A percentile compares a stretch with the other conserved stretches of the same genome.
phyloP scores from a whole-genome alignment of 2,888 invertebrate genomes.

The Creontiades dilutus region DNA sequence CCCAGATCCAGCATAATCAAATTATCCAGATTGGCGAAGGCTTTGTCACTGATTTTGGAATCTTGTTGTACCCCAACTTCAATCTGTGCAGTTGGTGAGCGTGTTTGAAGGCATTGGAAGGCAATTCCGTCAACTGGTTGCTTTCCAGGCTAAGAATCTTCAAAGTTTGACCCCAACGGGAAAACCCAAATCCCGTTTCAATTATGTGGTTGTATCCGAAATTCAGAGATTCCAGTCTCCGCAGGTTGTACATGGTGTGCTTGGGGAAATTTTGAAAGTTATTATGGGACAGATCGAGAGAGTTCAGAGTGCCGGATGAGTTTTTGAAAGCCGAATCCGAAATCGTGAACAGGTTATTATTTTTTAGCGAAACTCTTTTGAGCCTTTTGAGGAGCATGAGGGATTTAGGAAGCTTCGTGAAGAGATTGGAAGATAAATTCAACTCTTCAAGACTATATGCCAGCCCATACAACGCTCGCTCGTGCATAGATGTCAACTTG shows the following conservation, averaged over 20 bases:
- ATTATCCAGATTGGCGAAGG: slow-evolving; percentile 87
- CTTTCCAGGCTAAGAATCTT: slow-evolving; percentile 90
- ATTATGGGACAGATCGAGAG: slow-evolving; percentile 89
- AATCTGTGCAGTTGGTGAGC: slow-evolving; percentile 90
- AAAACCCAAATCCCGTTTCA: slow-evolving; percentile 83
- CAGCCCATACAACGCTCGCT: slow-evolving; percentile 86
- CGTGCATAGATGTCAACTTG: slow-evolving; percentile 79
- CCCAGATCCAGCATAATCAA: slow-evolving; percentile 91
- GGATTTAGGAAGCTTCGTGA: slow-evolving; percentile 85
- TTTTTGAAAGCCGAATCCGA: slow-evolving; percentile 77
- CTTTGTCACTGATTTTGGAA: slow-evolving; percentile 90
- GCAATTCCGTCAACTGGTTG: slow-evolving; percentile 87
- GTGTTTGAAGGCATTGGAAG: slow-evolving; percentile 85
- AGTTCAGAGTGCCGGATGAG: slow-evolving; percentile 83
- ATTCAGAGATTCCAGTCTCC: slow-evolving; percentile 89
- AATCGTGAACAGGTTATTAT: slow-evolving; percentile 85
- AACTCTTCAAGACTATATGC: slow-evolving; percentile 88
- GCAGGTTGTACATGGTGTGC: slow-evolving; percentile 85
- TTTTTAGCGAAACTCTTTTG: slow-evolving; percentile 89
- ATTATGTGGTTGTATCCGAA: slow-evolving; percentile 92
- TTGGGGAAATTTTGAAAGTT: slow-evolving; percentile 87
- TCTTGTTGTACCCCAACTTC: slow-evolving; percentile 93
- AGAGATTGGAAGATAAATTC: slow-evolving; percentile 89
- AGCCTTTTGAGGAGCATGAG: slow-evolving; percentile 84
- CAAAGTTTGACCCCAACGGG: slow-evolving; percentile 87